A percentile compares a stretch with the other conserved stretches of the same genome.
Evolutionary conservation across 1,140 invertebrate genomes (phyloP).

Genomic region (Eulimnadia texana): DNA sequence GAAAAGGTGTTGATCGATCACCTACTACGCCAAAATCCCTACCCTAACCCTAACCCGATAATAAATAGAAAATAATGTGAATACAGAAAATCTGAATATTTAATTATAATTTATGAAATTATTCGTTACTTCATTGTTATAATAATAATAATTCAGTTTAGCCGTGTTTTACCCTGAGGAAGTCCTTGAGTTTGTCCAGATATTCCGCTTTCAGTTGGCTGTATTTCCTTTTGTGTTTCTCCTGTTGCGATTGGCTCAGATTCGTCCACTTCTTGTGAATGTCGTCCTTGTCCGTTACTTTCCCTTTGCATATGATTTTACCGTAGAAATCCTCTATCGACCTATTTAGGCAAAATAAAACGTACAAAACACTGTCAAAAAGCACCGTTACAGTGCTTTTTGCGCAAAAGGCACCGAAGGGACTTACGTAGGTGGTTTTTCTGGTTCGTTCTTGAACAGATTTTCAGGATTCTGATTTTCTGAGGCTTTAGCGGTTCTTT

Average conservation of each 20-base stretch:
- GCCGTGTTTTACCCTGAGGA: slow-evolving; percentile 32
- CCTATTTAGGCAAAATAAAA: slow-evolving; percentile 24
- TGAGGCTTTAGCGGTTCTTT: not conserved
- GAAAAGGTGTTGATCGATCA: too few relatives aligned
- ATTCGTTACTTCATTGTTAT: too few relatives aligned
- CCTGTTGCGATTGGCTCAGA: slow-evolving; percentile 26
- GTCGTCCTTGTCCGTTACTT: slow-evolving; percentile 22
- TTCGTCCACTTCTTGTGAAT: slow-evolving; percentile 28
- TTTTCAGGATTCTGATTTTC: slow-evolving; percentile 11
- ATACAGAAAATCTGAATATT: too few relatives aligned
- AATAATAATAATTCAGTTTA: too few relatives aligned
- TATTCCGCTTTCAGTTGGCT: slow-evolving; percentile 27
- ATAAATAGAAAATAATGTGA: too few relatives aligned
- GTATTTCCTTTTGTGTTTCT: slow-evolving; percentile 27
- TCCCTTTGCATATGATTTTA: slow-evolving; percentile 24
- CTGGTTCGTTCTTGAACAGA: slow-evolving; percentile 28
- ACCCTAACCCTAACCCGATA: too few relatives aligned
- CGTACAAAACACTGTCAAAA: too few relatives aligned
- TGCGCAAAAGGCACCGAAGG: not conserved
- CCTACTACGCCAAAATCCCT: too few relatives aligned
- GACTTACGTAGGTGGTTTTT: slow-evolving; percentile 30
- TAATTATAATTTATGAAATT: too few relatives aligned
- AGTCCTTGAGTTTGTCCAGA: slow-evolving; percentile 31
- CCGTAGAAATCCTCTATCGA: slow-evolving; percentile 29
- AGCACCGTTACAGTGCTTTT: not conserved